phyloP scores from a whole-genome alignment of 2,113 vertebrate genomes.

The Rattus norvegicus region DNA sequence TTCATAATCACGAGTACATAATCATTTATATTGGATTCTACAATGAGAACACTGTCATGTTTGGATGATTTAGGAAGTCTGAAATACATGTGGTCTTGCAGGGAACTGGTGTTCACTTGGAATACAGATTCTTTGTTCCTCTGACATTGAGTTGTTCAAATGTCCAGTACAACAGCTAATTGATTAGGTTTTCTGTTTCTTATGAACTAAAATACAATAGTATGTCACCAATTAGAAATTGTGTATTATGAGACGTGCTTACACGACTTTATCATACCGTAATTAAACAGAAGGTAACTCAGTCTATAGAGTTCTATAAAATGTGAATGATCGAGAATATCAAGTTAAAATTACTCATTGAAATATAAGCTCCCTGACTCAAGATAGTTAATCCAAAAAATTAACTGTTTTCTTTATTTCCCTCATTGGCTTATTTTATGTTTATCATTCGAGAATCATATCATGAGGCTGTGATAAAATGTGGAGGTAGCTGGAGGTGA shows the following conservation, averaged over 20 bases:
- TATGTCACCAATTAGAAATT: background rate
- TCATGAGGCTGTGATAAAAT: background rate
- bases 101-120: fast-evolving
- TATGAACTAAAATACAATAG: background rate
- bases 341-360: background rate
- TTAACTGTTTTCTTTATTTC: background rate
- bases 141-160: background rate
- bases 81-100: no score
- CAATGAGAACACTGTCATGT: background rate
- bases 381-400: background rate
- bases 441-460: background rate
- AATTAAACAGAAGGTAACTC: background rate
- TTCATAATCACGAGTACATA: background rate
- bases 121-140: background rate
- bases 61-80: background rate
- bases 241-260: background rate
- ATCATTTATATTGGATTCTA: background rate
- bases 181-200: background rate
- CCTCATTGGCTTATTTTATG: background rate
- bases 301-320: background rate
- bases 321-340: background rate
- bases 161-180: background rate
- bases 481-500: background rate
- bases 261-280: background rate
- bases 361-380: background rate